Evolutionary conservation across 92 coral and sea anemone species (phyloP), one percentile per base, ranked within the genome.

Genomic region (Pocillopora grandis): DNA sequence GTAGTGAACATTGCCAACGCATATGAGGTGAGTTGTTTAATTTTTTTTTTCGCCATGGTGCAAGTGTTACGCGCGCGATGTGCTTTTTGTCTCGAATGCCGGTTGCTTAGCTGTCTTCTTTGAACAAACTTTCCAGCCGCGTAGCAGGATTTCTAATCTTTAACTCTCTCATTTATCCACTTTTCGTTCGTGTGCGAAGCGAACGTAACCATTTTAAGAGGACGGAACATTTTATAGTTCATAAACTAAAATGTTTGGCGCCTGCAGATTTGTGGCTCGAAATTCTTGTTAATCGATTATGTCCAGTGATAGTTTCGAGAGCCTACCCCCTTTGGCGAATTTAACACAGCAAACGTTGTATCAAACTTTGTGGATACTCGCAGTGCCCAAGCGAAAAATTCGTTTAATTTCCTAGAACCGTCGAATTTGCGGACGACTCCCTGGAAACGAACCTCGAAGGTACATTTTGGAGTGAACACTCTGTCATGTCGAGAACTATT

Each of bases 1-100:
- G 90, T 98, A 13, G 98, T 97, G 66, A 97, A 97, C 90, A 97
- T 97, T 77, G 98, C 98, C 37, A 89, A 97, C 79, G 99, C 99
- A 55, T 94, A 97, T 76, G 97, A 97, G 97, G 99, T 97, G 73
- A 81, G 95, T 79, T 16, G 61, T 37, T 35, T 12, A 1, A 68
- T 36, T 35, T 49, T 2, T 73, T 60, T 12, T 59, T 75, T 81
- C 75, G 72, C 37, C 84, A 62, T 68, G 42, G 61, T 55, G 10
- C 17, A 9, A 4, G 58, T 36, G 62, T 23, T 20, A 3, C 71
- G 52, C 21, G 42, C 76, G 37, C 61, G 69, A 58, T 76, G 70
- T n/a, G 64, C 75, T 18, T 56, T 69, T n/a, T 48, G 56, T 27
- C 33, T 48, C 8, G 12, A 18, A 10, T 60, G 70, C 60, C 57